A percentile compares a stretch with the other conserved stretches of the same genome.
Conservation (phyloP, 1,140 invertebrate species). For the Monomorium pharaonis region DNA sequence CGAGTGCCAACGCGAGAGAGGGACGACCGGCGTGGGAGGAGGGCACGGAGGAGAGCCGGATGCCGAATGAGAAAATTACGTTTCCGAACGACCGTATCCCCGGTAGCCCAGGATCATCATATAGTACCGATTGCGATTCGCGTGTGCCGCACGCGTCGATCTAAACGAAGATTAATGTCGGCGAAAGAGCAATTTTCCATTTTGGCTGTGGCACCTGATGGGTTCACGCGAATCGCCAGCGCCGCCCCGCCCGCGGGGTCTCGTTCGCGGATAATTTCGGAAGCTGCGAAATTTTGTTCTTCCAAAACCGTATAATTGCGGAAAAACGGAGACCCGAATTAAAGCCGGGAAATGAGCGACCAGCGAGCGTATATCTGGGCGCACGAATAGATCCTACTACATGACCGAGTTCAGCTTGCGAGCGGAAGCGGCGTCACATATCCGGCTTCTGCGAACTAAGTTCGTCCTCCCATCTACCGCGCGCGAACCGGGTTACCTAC, state of each 20-base stretch:
- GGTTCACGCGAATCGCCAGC: constrained; percentile 11
- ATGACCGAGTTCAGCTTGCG: constrained; percentile 64
- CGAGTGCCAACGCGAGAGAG: constrained; percentile 16
- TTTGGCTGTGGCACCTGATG: constrained; percentile 3
- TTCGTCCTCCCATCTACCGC: constrained; percentile 62
- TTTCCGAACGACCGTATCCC: constrained; percentile 13
- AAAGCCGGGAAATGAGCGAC: constrained; percentile 64
- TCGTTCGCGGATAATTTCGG: constrained; percentile 61
- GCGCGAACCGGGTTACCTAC: constrained; percentile 19
- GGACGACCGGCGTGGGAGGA: no score
- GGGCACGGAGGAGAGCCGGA: background rate
- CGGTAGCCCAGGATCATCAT: constrained; percentile 28
- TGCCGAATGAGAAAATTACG: constrained; percentile 25
- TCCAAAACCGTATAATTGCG: constrained; percentile 69
- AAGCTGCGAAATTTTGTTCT: constrained; percentile 52
- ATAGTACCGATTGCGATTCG: constrained; percentile 18
- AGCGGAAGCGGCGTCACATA: constrained; percentile 73
- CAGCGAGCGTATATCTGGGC: constrained; percentile 49
- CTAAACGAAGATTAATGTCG: constrained; percentile 49
- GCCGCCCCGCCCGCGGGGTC: constrained; percentile 18
- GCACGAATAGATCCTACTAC: constrained; percentile 26
- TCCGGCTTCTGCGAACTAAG: constrained; percentile 71
- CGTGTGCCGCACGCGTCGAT: constrained; percentile 25
- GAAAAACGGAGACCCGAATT: constrained; percentile 73
- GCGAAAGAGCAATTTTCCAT: constrained; percentile 45